Evolutionary conservation across 2,888 invertebrate species (phyloP).

Genomic region (Lasioglossum leucozonium): DNA sequence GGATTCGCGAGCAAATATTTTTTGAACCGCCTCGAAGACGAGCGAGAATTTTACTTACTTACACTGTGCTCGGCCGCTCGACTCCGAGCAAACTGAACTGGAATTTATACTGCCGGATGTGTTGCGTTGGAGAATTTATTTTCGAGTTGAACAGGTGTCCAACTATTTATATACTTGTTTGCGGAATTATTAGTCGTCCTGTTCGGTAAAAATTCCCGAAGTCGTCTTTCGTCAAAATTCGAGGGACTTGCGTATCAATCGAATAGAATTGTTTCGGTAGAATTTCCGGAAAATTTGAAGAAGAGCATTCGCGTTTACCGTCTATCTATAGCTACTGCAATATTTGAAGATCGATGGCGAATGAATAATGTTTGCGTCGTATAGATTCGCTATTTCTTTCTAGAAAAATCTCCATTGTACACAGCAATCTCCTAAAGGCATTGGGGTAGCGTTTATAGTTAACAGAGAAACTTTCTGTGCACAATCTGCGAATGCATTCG

Average conservation of each 20-base stretch:
- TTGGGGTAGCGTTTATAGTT: not conserved
- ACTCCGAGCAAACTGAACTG: not conserved
- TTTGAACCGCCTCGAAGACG: not conserved
- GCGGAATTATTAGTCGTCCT: too few species aligned
- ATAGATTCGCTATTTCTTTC: too few species aligned
- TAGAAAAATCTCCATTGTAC: too few species aligned
- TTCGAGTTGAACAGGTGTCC: not conserved
- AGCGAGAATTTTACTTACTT: not conserved
- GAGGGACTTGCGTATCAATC: too few species aligned
- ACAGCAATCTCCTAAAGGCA: not conserved
- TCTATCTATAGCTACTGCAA: too few species aligned
- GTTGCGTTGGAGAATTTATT: not conserved
- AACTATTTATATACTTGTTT: not conserved
- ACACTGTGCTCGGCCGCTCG: not conserved
- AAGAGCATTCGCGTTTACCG: too few species aligned
- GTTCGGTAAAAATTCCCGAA: too few species aligned
- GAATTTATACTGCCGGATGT: not conserved
- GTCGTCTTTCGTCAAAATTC: too few species aligned
- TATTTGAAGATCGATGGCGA: too few species aligned
- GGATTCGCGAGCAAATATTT: not conserved
- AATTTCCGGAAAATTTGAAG: too few species aligned
- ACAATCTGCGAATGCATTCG: not conserved
- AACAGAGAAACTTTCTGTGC: not conserved
- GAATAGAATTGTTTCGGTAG: too few species aligned
- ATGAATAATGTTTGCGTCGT: too few species aligned